These are phyloP conservation scores for Pyrrhosoma nymphula DNA, from an alignment of 2,888 invertebrate genomes.

Conservation along the genomic window DNA sequence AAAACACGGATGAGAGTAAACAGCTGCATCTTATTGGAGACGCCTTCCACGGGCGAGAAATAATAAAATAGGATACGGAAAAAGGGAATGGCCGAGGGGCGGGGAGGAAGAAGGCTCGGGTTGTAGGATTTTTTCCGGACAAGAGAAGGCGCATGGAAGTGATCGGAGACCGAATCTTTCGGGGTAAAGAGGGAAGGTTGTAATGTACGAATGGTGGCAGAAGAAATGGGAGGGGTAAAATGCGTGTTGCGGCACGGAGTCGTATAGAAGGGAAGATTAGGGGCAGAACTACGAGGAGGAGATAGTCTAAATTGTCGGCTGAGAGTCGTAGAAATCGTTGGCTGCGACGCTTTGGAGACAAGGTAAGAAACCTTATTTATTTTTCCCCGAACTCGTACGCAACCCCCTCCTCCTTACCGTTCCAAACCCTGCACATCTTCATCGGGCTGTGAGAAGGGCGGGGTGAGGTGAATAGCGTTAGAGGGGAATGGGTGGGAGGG, in stretches of 20 bases:
- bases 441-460: no score
- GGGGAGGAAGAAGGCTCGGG: not conserved
- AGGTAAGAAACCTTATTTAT: not conserved
- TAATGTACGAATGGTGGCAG: no score
- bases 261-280: slow-evolving; percentile 48
- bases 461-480: no score
- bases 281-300: slow-evolving; percentile 10
- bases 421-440: not conserved
- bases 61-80: slow-evolving; percentile 30
- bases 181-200: no score
- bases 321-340: slow-evolving; percentile 56
- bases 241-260: not conserved
- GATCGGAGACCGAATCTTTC: no score
- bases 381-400: not conserved
- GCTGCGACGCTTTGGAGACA: slow-evolving; percentile 50
- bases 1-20: slow-evolving; percentile 31
- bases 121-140: not conserved
- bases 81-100: not conserved
- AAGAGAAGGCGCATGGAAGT: not conserved
- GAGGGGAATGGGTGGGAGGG: no score
- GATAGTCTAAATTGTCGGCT: slow-evolving; percentile 54
- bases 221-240: not conserved
- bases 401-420: not conserved
- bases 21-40: slow-evolving; percentile 30
- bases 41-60: slow-evolving; percentile 15